phyloP scores from a whole-genome alignment of 2,113 vertebrate species.

The Trematomus loennbergii region DNA sequence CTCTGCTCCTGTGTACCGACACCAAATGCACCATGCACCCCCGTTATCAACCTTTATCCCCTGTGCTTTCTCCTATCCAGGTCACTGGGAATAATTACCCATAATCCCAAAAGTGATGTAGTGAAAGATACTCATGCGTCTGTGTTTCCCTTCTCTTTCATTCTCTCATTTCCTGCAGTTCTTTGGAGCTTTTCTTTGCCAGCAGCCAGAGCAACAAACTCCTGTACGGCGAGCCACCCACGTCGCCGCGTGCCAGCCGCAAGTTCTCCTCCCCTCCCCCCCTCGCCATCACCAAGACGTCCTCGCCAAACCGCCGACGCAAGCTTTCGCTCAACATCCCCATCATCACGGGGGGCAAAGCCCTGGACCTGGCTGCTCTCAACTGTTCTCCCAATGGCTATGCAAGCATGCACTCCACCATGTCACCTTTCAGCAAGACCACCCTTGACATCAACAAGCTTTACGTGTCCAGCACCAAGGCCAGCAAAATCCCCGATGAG shows the following conservation, averaged over 20 bases:
- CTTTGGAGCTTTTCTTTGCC: slow-evolving; percentile 96
- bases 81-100: slow-evolving; percentile 1
- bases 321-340: slow-evolving; percentile 99
- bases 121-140: neutral
- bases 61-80: neutral
- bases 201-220: slow-evolving; percentile 97
- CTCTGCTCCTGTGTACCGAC: slow-evolving; percentile 50
- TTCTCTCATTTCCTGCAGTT: slow-evolving; percentile 80
- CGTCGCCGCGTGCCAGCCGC: slow-evolving; percentile 93
- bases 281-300: slow-evolving; percentile 91
- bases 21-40: slow-evolving; percentile 32
- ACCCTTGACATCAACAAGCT: slow-evolving; percentile 95
- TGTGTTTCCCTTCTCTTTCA: slow-evolving; percentile 5
- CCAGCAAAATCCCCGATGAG: slow-evolving; percentile 90
- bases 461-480: slow-evolving; percentile 88
- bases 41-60: slow-evolving; percentile 22
- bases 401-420: slow-evolving; percentile 89
- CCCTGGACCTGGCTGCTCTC: slow-evolving; percentile 93
- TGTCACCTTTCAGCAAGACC: slow-evolving; percentile 95
- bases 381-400: slow-evolving; percentile 94
- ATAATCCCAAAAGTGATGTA: slow-evolving; percentile 8
- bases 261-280: slow-evolving; percentile 98
- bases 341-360: slow-evolving; percentile 98
- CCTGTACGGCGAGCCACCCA: slow-evolving; percentile 95
- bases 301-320: slow-evolving; percentile 93